Conservation (phyloP, 2,113 vertebrate genomes). For the Haemorhous mexicanus region DNA sequence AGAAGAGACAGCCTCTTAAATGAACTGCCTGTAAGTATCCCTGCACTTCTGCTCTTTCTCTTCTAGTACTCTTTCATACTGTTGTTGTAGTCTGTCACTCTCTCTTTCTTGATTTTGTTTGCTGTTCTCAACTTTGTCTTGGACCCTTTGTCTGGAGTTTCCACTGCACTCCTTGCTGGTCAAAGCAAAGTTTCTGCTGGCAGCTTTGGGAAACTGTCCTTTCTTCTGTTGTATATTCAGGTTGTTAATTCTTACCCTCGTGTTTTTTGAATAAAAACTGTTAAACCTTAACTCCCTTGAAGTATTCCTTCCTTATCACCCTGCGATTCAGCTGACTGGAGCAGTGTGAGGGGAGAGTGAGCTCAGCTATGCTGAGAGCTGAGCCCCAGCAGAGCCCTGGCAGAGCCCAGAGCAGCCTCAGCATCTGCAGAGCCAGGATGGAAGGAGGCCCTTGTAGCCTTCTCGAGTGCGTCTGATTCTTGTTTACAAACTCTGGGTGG, state of each 20-base stretch:
- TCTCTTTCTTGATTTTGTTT: neutral
- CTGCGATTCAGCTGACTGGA: neutral
- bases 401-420: neutral
- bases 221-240: neutral
- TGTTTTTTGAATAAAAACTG: neutral
- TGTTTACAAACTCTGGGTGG: neutral
- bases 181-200: neutral
- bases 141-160: neutral
- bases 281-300: neutral
- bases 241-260: neutral
- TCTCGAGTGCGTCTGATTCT: rapidly evolving
- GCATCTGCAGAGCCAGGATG: neutral
- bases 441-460: neutral
- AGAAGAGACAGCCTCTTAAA: neutral
- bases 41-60: neutral
- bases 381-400: neutral
- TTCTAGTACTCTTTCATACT: neutral
- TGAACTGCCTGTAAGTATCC: neutral
- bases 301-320: neutral
- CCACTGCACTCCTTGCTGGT: neutral
- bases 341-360: neutral
- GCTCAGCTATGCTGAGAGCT: neutral
- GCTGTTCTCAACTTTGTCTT: neutral
- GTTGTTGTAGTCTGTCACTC: neutral
- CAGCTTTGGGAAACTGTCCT: neutral